phyloP scores from a whole-genome alignment of 2,797 vertebrate species.

The Tokudaia muenninki region DNA sequence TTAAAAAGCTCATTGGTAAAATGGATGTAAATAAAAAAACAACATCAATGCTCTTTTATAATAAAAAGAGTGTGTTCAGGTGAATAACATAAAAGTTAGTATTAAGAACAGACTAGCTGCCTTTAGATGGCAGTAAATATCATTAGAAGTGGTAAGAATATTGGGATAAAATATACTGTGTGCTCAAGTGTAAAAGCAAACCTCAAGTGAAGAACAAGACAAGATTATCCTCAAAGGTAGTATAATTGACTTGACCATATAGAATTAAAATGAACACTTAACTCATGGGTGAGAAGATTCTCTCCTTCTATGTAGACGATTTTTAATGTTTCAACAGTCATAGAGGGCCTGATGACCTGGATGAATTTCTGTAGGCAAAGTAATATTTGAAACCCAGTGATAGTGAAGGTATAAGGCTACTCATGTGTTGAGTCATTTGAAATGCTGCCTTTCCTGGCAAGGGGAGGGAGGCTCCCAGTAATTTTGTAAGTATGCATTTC shows the following conservation, averaged over 20 bases:
- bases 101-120: not conserved
- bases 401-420: not conserved
- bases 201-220: not conserved
- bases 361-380: not conserved
- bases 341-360: not conserved
- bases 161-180: not conserved
- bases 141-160: not conserved
- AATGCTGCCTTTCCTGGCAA: not conserved
- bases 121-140: not conserved
- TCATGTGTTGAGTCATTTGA: not conserved
- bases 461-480: not conserved
- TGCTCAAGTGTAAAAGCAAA: not conserved
- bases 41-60: not conserved
- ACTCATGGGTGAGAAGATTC: not conserved
- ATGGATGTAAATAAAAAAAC: not conserved
- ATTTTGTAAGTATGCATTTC: not conserved
- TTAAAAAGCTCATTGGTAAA: not conserved
- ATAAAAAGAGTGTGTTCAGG: not conserved
- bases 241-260: not conserved
- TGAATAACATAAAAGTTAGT: not conserved
- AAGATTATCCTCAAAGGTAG: not conserved
- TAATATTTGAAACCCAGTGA: not conserved
- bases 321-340: not conserved
- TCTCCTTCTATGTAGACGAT: not conserved
- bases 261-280: slow-evolving; percentile 14